These are phyloP conservation scores for Gryon sp. DNA, from an alignment of 1,140 invertebrate genomes.

Conservation along the genomic window DNA sequence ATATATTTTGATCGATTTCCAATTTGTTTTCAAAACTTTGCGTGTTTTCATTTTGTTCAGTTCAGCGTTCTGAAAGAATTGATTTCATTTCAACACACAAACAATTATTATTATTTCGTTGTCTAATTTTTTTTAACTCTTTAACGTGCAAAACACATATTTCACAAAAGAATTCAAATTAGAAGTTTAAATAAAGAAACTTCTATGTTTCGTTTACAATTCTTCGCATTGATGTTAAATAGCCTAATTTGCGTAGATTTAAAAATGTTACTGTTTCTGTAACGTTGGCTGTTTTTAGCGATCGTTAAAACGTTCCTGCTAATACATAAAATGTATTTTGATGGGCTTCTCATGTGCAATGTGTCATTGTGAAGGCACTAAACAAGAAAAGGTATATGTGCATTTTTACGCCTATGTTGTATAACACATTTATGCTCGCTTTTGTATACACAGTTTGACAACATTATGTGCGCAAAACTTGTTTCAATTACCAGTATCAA, in stretches of 20 bases:
- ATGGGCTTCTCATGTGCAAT: slow-evolving; percentile 55
- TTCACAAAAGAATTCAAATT: background rate
- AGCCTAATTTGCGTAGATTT: slow-evolving; percentile 35
- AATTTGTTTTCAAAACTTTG: too few species aligned
- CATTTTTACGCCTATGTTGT: slow-evolving; percentile 36
- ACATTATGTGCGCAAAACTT: slow-evolving; percentile 17
- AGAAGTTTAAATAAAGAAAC: background rate
- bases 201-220: background rate
- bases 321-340: slow-evolving; percentile 67
- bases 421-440: slow-evolving; percentile 35
- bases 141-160: too few species aligned
- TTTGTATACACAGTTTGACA: slow-evolving; percentile 41
- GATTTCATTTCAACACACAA: too few species aligned
- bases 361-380: slow-evolving; percentile 42
- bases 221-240: slow-evolving; percentile 23
- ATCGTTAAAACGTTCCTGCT: slow-evolving; percentile 64
- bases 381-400: slow-evolving; percentile 23
- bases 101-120: too few species aligned
- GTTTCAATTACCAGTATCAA: slow-evolving; percentile 5
- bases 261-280: slow-evolving; percentile 15
- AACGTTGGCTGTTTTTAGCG: slow-evolving; percentile 61
- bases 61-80: too few species aligned
- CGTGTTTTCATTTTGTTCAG: too few species aligned
- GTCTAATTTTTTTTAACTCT: too few species aligned
- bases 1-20: too few species aligned